phyloP scores from a whole-genome alignment of 2,797 vertebrate species.

The Hemibagrus guttatus region DNA sequence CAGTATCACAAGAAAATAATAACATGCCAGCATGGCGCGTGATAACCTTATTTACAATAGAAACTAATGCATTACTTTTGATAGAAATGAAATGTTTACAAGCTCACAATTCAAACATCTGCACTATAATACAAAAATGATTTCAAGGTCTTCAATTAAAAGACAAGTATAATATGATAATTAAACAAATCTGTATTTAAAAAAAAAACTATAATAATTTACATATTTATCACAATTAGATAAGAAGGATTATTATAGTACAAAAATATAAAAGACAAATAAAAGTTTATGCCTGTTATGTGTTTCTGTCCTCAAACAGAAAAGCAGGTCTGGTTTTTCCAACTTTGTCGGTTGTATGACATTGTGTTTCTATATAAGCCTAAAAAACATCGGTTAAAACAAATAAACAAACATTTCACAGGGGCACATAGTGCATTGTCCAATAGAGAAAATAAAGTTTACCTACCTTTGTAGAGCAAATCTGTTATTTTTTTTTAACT shows the following conservation, averaged over 20 bases:
- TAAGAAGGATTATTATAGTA: background rate
- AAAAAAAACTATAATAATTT: background rate
- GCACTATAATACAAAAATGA: background rate
- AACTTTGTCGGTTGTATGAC: conserved; percentile 47
- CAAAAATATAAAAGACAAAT: background rate
- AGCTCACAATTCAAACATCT: background rate
- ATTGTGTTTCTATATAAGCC: conserved; percentile 34
- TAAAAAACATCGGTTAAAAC: background rate
- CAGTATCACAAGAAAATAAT: background rate
- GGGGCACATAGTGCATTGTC: conserved; percentile 63
- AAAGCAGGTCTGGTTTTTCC: background rate
- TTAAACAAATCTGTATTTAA: background rate
- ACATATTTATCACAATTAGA: background rate
- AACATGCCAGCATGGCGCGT: too few relatives aligned
- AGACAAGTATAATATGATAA: background rate
- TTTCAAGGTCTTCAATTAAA: background rate
- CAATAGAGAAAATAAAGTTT: background rate
- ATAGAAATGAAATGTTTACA: background rate
- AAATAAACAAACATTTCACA: background rate
- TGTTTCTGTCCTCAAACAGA: background rate
- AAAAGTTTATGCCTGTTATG: background rate
- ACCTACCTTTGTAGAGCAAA: conserved; percentile 28
- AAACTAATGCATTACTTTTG: background rate
- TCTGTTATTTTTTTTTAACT: conserved; percentile 33
- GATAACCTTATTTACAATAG: background rate